A percentile compares a stretch with the other conserved stretches of the same genome.
These are phyloP conservation scores for Panagrolaimus sp. DNA, from an alignment of 1,140 invertebrate genomes.

Conservation along the genomic window DNA sequence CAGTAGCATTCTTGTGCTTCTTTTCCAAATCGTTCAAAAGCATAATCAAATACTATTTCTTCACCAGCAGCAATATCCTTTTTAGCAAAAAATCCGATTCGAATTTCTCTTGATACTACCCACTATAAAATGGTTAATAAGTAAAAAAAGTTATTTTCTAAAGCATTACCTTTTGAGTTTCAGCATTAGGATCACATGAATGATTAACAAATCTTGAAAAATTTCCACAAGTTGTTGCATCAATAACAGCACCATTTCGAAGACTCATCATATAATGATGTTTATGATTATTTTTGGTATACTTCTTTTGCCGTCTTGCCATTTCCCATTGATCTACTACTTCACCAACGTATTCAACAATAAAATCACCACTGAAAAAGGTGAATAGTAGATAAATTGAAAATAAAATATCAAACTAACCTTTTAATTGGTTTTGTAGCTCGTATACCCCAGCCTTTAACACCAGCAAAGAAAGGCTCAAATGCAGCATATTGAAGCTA, in stretches of 20 bases:
- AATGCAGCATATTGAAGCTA: constrained; percentile 36
- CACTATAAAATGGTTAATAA: constrained; percentile 20
- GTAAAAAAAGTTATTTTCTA: background rate
- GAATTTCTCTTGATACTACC: constrained; percentile 40
- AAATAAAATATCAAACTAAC: too few species aligned
- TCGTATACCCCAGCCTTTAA: constrained; percentile 39
- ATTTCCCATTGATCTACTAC: constrained; percentile 85
- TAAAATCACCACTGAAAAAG: constrained; percentile 73
- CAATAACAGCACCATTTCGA: constrained; percentile 86
- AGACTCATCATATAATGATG: constrained; percentile 98
- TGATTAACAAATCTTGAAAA: constrained; percentile 95
- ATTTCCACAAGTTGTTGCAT: constrained; percentile 83
- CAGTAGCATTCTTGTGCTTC: constrained; percentile 31
- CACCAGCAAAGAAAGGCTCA: constrained; percentile 35
- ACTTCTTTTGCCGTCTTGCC: constrained; percentile 76
- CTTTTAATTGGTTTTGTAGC: constrained; percentile 23
- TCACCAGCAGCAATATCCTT: constrained; percentile 74
- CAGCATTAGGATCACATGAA: constrained; percentile 93
- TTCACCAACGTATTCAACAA: constrained; percentile 97
- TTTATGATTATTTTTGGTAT: constrained; percentile 78
- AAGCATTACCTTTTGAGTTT: constrained; percentile 75
- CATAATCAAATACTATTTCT: constrained; percentile 96
- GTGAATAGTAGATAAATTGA: too few species aligned
- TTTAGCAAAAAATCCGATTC: constrained; percentile 91
- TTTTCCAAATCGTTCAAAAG: constrained; percentile 69